A percentile compares a stretch with the other conserved stretches of the same genome.
Conservation (phyloP, 2,888 invertebrate species). For the Tetrapedia diversipes region DNA sequence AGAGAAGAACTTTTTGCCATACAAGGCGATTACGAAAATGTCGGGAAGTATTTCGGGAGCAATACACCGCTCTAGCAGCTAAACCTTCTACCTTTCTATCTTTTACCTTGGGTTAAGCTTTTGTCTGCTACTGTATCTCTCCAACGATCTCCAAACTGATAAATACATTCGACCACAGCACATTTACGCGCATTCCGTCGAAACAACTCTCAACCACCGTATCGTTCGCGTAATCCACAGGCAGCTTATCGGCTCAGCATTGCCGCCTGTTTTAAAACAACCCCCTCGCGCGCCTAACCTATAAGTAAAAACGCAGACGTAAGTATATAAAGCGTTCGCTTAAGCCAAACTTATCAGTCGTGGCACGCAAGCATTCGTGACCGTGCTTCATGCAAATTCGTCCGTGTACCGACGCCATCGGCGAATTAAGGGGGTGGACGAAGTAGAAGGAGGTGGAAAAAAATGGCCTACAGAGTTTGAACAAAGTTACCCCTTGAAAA, state of each 20-base stretch:
- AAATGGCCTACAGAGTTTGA: slow-evolving; percentile 51
- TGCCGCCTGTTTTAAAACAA: slow-evolving; percentile 17
- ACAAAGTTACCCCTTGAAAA: slow-evolving; percentile 47
- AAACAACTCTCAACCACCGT: slow-evolving; percentile 15
- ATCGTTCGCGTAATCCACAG: slow-evolving; percentile 3
- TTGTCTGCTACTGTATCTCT: too few relatives aligned
- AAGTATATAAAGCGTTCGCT: slow-evolving; percentile 64
- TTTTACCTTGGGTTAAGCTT: too few relatives aligned
- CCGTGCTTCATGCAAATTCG: slow-evolving; percentile 71
- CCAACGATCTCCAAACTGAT: background rate
- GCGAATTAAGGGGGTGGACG: slow-evolving; percentile 21
- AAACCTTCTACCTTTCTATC: too few relatives aligned
- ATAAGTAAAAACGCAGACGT: slow-evolving; percentile 49
- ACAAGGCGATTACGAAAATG: too few relatives aligned
- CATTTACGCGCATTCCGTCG: background rate
- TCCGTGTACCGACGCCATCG: slow-evolving; percentile 35
- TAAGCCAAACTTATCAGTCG: slow-evolving; percentile 73
- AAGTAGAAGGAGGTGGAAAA: slow-evolving; percentile 26
- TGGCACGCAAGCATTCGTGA: slow-evolving; percentile 72
- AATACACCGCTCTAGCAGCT: too few relatives aligned
- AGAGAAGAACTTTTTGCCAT: too few relatives aligned
- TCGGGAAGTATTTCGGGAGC: too few relatives aligned
- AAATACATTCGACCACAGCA: background rate
- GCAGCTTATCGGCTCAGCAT: slow-evolving; percentile 33
- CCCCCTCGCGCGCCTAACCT: background rate